A percentile compares a stretch with the other conserved stretches of the same genome.
Conservation (phyloP, 2,113 vertebrate genomes). For the Tyto alba region DNA sequence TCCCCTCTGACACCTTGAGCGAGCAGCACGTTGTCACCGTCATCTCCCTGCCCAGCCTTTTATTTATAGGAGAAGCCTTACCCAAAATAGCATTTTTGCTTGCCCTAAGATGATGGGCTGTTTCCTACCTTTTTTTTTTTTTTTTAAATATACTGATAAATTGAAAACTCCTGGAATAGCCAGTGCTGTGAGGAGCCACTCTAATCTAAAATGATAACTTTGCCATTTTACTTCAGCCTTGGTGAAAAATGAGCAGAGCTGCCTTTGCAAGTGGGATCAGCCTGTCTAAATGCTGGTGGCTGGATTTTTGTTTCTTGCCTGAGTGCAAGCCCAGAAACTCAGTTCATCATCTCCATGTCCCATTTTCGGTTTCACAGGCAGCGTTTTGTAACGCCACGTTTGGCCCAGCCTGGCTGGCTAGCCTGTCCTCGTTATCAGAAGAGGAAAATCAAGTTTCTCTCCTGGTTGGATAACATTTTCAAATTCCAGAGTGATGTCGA, state of each 20-base stretch:
- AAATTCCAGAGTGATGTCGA: conserved; percentile 39
- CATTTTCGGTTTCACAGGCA: background rate
- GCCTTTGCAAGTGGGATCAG: background rate
- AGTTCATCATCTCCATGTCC: background rate
- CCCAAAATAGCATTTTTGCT: background rate
- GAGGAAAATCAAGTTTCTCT: conserved; percentile 60
- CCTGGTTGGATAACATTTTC: conserved; percentile 40
- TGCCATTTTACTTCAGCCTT: background rate
- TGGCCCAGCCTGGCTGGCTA: background rate
- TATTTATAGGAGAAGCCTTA: conserved; percentile 34
- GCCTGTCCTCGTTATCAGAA: background rate
- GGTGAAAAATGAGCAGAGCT: background rate
- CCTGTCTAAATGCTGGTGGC: background rate
- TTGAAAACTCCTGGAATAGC: background rate
- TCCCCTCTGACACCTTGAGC: background rate
- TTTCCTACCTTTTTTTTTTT: background rate
- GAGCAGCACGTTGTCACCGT: background rate
- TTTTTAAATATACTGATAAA: background rate
- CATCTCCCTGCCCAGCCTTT: background rate
- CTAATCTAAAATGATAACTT: conserved; percentile 26
- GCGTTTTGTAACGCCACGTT: background rate
- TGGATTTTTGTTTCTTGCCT: background rate
- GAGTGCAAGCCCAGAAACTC: background rate
- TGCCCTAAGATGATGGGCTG: background rate
- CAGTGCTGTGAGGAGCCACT: background rate